phyloP scores from a whole-genome alignment of 2,797 vertebrate species.

The Neosilurus mollespiculum region DNA sequence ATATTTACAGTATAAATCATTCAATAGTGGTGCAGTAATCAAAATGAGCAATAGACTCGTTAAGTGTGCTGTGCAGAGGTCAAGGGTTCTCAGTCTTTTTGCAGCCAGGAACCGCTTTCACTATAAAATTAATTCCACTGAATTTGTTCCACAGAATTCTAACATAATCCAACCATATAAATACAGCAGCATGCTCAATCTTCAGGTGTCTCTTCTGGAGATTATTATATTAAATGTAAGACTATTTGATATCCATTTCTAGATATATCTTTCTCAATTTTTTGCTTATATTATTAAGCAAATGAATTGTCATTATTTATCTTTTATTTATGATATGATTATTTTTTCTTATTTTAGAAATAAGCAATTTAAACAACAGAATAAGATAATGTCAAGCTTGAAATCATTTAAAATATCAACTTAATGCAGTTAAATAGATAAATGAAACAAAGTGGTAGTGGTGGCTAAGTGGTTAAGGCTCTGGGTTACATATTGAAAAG shows the following conservation, averaged over 20 bases:
- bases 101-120: not conserved
- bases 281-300: not conserved
- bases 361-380: not conserved
- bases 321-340: not conserved
- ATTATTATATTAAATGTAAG: not conserved
- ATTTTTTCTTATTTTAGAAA: not conserved
- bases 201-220: not conserved
- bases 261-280: not conserved
- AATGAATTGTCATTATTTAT: not conserved
- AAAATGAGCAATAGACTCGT: constrained; percentile 54
- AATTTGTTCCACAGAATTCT: not conserved
- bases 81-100: not conserved
- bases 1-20: constrained; percentile 61
- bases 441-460: no score
- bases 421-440: no score
- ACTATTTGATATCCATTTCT: not conserved
- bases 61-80: not conserved
- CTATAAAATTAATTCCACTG: not conserved
- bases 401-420: not conserved
- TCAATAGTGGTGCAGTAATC: constrained; percentile 66
- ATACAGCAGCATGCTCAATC: not conserved
- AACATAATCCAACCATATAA: not conserved
- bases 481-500: no score
- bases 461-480: no score
- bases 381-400: not conserved